Percentiles rank a stretch among this genome's conserved stretches.
These are phyloP conservation scores for Benthochromis sp. DNA, from an alignment of 2,113 vertebrate species.

Conservation along the genomic window DNA sequence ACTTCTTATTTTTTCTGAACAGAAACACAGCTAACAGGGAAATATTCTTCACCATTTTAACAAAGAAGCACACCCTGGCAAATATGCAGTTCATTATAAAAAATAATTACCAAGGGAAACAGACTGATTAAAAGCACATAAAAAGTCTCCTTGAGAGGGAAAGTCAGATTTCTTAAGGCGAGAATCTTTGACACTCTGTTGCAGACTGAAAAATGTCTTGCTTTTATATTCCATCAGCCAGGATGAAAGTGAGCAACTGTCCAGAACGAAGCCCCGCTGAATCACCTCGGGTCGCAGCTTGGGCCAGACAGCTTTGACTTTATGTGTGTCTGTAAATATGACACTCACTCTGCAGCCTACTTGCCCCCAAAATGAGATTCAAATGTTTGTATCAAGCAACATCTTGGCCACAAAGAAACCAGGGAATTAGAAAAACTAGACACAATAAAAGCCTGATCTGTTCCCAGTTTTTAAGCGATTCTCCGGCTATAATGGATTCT, in stretches of 20 bases:
- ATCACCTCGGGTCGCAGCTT: conserved; percentile 19
- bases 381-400: not conserved
- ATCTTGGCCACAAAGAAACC: not conserved
- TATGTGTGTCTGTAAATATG: conserved; percentile 42
- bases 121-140: not conserved
- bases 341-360: not conserved
- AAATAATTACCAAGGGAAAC: not conserved
- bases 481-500: not conserved
- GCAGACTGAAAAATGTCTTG: conserved; percentile 36
- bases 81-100: not conserved
- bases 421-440: not conserved
- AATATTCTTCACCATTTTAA: not conserved
- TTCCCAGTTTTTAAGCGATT: not conserved
- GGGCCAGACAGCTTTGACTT: conserved; percentile 13
- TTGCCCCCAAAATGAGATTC: not conserved
- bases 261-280: conserved; percentile 26
- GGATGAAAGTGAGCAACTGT: conserved; percentile 48
- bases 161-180: not conserved
- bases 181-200: conserved; percentile 30
- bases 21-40: not conserved
- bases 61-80: not conserved
- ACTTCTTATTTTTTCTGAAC: not conserved
- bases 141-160: not conserved
- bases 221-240: conserved; percentile 39
- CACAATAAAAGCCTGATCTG: not conserved